Percentiles rank a stretch among this genome's conserved stretches.
Conservation (phyloP, 2,797 vertebrate species). For the Dermochelys coriacea region DNA sequence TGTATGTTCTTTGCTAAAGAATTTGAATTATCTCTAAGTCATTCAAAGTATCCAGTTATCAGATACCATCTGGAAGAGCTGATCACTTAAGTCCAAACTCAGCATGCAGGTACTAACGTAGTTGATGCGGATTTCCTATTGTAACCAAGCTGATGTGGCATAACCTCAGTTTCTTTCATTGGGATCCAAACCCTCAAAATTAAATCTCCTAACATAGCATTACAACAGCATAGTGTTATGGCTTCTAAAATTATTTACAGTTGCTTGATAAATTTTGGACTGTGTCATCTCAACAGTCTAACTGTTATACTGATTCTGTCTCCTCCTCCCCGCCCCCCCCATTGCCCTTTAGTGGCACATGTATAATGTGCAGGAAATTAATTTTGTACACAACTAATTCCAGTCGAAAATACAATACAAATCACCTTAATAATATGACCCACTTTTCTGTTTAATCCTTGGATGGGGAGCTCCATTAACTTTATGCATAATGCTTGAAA, state of each 20-base stretch:
- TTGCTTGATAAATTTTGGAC: not conserved
- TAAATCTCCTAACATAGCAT: not conserved
- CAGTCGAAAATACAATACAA: not conserved
- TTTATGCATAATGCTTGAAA: conserved; percentile 1
- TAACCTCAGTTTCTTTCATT: too few species aligned
- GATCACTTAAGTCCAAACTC: too few species aligned
- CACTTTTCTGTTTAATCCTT: conserved; percentile 21
- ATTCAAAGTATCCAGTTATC: too few species aligned
- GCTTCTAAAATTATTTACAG: not conserved
- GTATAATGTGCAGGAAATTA: not conserved
- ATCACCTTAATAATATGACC: not conserved
- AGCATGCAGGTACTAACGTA: too few species aligned
- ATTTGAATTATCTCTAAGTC: too few species aligned
- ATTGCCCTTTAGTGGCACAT: not conserved
- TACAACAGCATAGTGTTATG: accelerated
- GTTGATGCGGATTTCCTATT: too few species aligned
- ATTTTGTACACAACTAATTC: not conserved
- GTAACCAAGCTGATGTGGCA: too few species aligned
- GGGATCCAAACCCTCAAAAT: too few species aligned
- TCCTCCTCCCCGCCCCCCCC: accelerated
- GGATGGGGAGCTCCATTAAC: conserved; percentile 17
- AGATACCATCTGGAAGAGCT: too few species aligned
- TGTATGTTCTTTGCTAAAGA: too few species aligned
- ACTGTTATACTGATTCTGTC: accelerated
- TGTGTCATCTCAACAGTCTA: not conserved